Base-by-base conservation (phyloP, 1,140 invertebrate genomes). In the Hesperophylax magnus region DNA sequence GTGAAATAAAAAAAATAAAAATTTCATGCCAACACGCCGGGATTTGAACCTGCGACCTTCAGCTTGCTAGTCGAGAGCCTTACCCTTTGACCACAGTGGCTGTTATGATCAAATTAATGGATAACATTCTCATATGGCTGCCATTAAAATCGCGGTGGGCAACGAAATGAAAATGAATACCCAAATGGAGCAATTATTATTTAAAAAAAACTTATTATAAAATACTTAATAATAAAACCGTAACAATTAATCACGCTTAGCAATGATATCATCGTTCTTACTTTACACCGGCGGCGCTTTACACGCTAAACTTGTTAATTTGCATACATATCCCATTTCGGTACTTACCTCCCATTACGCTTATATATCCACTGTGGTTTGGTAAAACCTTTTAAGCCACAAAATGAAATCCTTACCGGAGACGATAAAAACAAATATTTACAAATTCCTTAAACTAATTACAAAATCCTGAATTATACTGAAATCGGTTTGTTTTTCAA, bases 221-320 rank as follows among this genome's bases (percentile, higher is more conserved):
- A 22, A 18, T 58, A 18, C n/a, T 58, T 56, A 17, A n/a, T 56
- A 56, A 3, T 56, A 58, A 58, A 20, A 58, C n/a, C 20, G 56
- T n/a, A n/a, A 18, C n/a, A 58, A 22, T n/a, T n/a, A 58, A 58
- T 58, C n/a, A 58, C 6, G 8, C 20, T 18, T 58, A 58, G n/a
- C 56, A 18, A 58, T 11, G 56, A 58, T 18, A 11, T n/a, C n/a
- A 6, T 20, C 20, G 56, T 8, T 58, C 11, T 9, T 20, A 15
- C 58, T 11, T 7, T 9, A 3, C 20, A 9, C 58, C 18, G 58
- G 18, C 17, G 31, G 20, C 34, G 52, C 65, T 39, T 47, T 39
- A 20, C 18, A 61, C 18, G 31, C 34, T 34, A 18, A 69, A 69
- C 65, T 69, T 69, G 65, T 69, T 69, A 52, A 69, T 69, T 69